Evolutionary conservation across 1,140 invertebrate species (phyloP).

Genomic region (Anastrepha ludens): DNA sequence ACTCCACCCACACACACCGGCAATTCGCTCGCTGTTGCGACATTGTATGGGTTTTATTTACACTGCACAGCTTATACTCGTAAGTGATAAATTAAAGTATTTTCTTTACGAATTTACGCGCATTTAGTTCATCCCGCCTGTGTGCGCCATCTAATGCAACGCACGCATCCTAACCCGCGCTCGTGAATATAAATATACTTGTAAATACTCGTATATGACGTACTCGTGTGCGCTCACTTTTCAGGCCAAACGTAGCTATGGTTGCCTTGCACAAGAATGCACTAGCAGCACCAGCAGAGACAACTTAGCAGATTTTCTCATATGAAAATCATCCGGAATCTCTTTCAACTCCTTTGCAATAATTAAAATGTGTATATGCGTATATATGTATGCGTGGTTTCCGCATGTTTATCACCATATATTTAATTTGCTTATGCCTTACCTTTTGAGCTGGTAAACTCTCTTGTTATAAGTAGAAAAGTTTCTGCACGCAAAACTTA

Average conservation of each 20-base stretch:
- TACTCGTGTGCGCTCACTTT: too few species aligned
- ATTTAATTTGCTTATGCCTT: background rate
- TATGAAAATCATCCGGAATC: background rate
- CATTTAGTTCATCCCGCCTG: background rate
- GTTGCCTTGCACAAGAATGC: too few species aligned
- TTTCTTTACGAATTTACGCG: constrained; percentile 8
- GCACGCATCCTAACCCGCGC: background rate
- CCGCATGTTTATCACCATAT: background rate
- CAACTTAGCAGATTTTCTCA: too few species aligned
- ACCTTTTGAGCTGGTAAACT: background rate
- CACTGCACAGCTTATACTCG: background rate
- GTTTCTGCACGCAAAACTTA: background rate
- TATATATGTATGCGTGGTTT: background rate
- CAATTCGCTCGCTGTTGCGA: too few species aligned
- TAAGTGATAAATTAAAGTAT: constrained; percentile 12
- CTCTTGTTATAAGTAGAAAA: background rate
- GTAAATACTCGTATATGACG: too few species aligned
- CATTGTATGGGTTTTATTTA: background rate
- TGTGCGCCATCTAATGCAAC: background rate
- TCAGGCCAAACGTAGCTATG: too few species aligned
- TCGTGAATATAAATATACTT: too few species aligned
- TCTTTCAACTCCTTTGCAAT: background rate
- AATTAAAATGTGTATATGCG: background rate
- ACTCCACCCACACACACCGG: too few species aligned
- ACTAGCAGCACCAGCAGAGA: too few species aligned